Percentiles rank a stretch among this genome's conserved stretches.
Evolutionary conservation across 2,888 invertebrate species (phyloP).

Genomic region (Papilio gigon): DNA sequence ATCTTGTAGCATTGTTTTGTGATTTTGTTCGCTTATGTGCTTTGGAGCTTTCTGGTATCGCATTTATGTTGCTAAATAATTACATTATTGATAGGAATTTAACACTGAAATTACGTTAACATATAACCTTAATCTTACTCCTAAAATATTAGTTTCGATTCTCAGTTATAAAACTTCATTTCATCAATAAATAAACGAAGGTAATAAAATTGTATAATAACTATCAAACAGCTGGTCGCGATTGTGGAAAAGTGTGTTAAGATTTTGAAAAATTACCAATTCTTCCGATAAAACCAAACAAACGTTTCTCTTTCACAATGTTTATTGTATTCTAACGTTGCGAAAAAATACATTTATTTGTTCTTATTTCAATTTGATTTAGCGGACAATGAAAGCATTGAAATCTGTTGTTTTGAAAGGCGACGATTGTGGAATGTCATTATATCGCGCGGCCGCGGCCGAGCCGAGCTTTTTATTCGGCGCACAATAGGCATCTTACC

Average conservation of each 20-base stretch:
- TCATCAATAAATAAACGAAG: too few relatives aligned
- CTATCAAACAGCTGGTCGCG: too few relatives aligned
- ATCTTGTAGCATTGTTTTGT: constrained; percentile 7
- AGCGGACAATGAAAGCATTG: constrained; percentile 75
- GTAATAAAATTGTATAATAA: too few relatives aligned
- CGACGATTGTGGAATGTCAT: constrained; percentile 66
- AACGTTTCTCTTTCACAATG: neutral
- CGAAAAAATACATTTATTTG: constrained; percentile 46
- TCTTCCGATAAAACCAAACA: neutral
- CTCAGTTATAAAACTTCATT: too few relatives aligned
- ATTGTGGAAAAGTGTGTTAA: neutral
- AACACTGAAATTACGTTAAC: neutral
- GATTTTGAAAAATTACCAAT: neutral
- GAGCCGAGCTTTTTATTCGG: constrained; percentile 25
- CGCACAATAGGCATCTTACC: constrained; percentile 14
- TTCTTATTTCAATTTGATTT: constrained; percentile 64
- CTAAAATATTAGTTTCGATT: too few relatives aligned
- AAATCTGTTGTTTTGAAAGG: constrained; percentile 71
- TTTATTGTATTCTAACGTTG: neutral
- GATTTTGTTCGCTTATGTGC: neutral
- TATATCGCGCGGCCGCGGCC: constrained; percentile 48
- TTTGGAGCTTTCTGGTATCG: neutral
- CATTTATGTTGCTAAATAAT: neutral
- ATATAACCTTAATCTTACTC: too few relatives aligned
- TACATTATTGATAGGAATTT: neutral